phyloP scores from a whole-genome alignment of 2,888 invertebrate species.

The Meandrusa payeni region DNA sequence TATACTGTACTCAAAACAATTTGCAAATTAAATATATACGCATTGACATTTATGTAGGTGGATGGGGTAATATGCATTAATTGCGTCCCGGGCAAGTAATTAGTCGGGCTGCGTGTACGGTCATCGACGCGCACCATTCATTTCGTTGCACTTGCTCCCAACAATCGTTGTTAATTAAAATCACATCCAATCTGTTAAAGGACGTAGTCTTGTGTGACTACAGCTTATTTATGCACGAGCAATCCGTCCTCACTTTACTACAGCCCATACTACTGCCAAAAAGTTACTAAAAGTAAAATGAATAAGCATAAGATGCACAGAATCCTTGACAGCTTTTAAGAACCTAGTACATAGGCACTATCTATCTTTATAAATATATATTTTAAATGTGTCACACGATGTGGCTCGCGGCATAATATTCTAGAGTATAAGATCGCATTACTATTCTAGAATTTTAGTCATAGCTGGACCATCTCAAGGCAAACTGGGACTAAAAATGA shows the following conservation, averaged over 20 bases:
- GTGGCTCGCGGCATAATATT: slow-evolving; percentile 1
- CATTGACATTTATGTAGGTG: not conserved
- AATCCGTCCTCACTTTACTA: no score
- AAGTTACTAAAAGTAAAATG: no score
- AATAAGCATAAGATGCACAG: no score
- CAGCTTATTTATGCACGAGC: no score
- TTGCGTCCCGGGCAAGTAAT: slow-evolving; percentile 17
- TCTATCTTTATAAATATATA: no score
- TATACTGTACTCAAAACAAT: no score
- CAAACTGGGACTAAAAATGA: no score
- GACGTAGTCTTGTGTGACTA: not conserved
- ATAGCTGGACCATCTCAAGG: not conserved
- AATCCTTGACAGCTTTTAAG: no score
- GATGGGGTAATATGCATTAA: slow-evolving; percentile 4
- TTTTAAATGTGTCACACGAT: slow-evolving; percentile 21
- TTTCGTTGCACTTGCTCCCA: slow-evolving; percentile 11
- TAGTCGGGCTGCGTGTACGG: slow-evolving; percentile 14
- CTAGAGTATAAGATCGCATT: not conserved
- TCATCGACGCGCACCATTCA: slow-evolving; percentile 14
- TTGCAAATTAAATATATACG: no score
- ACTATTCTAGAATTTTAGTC: not conserved
- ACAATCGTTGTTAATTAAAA: slow-evolving; percentile 23
- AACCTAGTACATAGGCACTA: no score
- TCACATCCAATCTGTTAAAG: slow-evolving; percentile 14
- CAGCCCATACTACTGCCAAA: no score